Evolutionary conservation across 1,140 invertebrate species (phyloP).

Genomic region (Olivierus martensii): DNA sequence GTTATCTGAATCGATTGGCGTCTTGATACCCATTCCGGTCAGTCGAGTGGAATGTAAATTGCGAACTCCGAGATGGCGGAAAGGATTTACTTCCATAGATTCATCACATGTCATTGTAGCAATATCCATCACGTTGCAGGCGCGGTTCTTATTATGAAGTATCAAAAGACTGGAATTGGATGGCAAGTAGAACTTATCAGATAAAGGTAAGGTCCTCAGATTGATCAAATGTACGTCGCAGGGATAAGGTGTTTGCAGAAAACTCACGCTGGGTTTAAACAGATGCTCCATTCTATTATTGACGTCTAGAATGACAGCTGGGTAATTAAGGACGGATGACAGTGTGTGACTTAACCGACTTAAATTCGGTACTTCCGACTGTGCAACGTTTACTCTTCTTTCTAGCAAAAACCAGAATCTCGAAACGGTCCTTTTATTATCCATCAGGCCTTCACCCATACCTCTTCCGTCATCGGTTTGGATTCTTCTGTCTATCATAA

Average conservation of each 20-base stretch:
- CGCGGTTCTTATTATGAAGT: conserved; percentile 49
- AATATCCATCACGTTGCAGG: neutral
- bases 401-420: conserved; percentile 62
- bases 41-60: too few relatives aligned
- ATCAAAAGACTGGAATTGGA: conserved; percentile 59
- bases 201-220: conserved; percentile 48
- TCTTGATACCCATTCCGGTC: too few relatives aligned
- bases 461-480: conserved; percentile 90
- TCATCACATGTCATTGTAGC: too few relatives aligned
- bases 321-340: conserved; percentile 56
- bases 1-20: too few relatives aligned
- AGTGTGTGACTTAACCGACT: conserved; percentile 56
- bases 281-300: conserved; percentile 33
- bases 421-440: conserved; percentile 63
- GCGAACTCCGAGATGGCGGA: too few relatives aligned
- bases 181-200: conserved; percentile 58
- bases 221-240: conserved; percentile 40
- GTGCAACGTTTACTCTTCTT: neutral
- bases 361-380: conserved; percentile 35
- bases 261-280: conserved; percentile 27
- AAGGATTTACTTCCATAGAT: too few relatives aligned
- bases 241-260: conserved; percentile 29
- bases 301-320: conserved; percentile 52
- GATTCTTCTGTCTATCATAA: conserved; percentile 70
- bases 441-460: conserved; percentile 72